Base-by-base conservation (phyloP, 1,140 invertebrate species). In the Formica exsecta region DNA sequence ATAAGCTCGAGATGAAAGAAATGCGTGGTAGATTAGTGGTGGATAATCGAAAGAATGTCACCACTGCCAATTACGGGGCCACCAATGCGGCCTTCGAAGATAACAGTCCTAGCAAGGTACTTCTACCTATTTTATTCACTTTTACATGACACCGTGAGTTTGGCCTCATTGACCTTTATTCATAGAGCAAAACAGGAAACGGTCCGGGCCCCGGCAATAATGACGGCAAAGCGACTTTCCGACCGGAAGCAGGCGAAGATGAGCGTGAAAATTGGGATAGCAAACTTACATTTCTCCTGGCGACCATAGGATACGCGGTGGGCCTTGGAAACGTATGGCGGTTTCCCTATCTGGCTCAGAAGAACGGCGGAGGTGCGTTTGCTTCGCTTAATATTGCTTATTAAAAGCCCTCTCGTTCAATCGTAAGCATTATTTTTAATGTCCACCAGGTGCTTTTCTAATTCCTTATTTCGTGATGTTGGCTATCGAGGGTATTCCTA, bases 401-500 rank as follows among this genome's bases (percentile, higher is more conserved):
- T 80, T 25, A 44, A 19, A 29, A 19, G 19, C 2, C 44, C 32
- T 48, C 5, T 25, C 2, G 13, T 41, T 2, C 41, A 38, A 32
- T 51, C 38, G 22, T 51, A 64, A 57, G 2, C 25, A 64, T 8
- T 4, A 44, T 64, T 79, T 86, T 6, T 41, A 61, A 70, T 79
- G 19, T 59, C 38, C 13, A 59, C 13, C 91, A 97, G 97, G 97
- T 54, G 98, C 98, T 61, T 99, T 99, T 93, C 95, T 99, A 36
- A 98, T 99, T 86, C 98, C 98, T 0, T 99, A 99, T 93, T 98
- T 99, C 90, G 97, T 99, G 22, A 99, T 99, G 98, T 94, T 99
- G 92, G 96, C 97, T 3, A 97, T 99, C 81, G 98, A 98, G 94
- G 98, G 98, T 0, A 98, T 99, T 86, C 98, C 98, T 1, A 98